Evolutionary conservation across 2,888 invertebrate species (phyloP), one percentile per base, ranked within the genome.

Genomic region (Thecocarcelia acutangulata): DNA sequence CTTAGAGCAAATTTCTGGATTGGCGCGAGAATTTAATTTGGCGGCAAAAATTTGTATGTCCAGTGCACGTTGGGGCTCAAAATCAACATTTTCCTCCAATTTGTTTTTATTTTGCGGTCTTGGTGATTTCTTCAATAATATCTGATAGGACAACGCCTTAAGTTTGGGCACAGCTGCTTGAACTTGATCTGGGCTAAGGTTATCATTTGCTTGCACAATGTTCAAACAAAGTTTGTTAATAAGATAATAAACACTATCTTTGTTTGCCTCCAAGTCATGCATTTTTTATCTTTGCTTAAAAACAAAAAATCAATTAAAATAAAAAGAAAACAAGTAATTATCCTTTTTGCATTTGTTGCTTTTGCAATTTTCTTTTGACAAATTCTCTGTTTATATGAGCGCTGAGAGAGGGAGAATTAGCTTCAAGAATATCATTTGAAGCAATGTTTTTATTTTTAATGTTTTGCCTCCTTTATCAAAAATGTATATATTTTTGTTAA

Each of bases 221-320:
- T 79, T 74, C 24, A 85, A 84, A 70, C 87, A 88, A 19, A 88
- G 70, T 33, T 85, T 83, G 11, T 76, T 86, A 59, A 88, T 84
- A 40, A 88, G 83, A 76, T 83, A 85, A 80, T 86, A 85, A n/a
- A 88, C 87, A 84, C 88, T 88, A 40, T 86, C 85, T 5, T 85
- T 83, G 54, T 84, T 84, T 3, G 69, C 63, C 42, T 84, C 84
- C 54, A 85, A 58, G 24, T 86, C 84, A 50, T 84, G 70, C 87
- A 86, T 86, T 33, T 83, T 46, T 33, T 48, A 33, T 33, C 48
- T 40, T 59, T 15, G 24, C 61, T 59, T 70, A 19, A 46, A 54
- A 5, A 24, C 56, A 37, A 70, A 61, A 70, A 70, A 75, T 50
- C 42, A 21, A 69, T 69, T 37, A 75, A 33, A 42, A 64, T 21